phyloP scores from a whole-genome alignment of 92 coral and sea anemone species.

The Zoanthus gigantus region DNA sequence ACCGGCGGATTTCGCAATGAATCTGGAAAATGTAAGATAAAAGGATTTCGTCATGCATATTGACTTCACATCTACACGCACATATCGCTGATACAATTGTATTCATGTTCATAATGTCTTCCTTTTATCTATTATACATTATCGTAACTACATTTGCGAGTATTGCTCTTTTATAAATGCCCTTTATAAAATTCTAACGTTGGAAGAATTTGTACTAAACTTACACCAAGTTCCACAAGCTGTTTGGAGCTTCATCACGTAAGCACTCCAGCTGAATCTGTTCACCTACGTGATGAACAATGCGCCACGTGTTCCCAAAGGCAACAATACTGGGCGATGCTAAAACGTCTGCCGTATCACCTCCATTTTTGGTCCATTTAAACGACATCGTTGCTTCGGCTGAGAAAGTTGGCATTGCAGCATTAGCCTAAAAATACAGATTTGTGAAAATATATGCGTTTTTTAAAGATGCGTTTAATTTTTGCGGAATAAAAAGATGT shows the following conservation, averaged over 20 bases:
- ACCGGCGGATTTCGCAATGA: too few relatives aligned
- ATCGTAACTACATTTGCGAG: too few relatives aligned
- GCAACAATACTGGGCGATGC: background rate
- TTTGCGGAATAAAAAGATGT: background rate
- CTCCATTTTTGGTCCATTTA: background rate
- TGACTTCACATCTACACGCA: too few relatives aligned
- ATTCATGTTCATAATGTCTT: too few relatives aligned
- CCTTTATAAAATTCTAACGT: too few relatives aligned
- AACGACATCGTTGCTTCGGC: background rate
- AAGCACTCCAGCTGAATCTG: background rate
- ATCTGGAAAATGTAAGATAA: too few relatives aligned
- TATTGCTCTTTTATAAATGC: too few relatives aligned
- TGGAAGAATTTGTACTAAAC: background rate
- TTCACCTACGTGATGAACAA: background rate
- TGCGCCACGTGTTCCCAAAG: background rate
- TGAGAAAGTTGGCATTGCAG: background rate
- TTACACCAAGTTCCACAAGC: background rate
- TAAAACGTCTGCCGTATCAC: background rate
- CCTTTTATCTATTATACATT: too few relatives aligned
- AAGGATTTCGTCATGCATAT: too few relatives aligned
- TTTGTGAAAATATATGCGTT: background rate
- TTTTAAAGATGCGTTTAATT: background rate
- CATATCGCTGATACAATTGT: too few relatives aligned
- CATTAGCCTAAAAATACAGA: background rate
- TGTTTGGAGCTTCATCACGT: background rate